A percentile compares a stretch with the other conserved stretches of the same genome.
These are phyloP conservation scores for Mastacembelus armatus DNA, from an alignment of 2,797 vertebrate species.

Conservation along the genomic window DNA sequence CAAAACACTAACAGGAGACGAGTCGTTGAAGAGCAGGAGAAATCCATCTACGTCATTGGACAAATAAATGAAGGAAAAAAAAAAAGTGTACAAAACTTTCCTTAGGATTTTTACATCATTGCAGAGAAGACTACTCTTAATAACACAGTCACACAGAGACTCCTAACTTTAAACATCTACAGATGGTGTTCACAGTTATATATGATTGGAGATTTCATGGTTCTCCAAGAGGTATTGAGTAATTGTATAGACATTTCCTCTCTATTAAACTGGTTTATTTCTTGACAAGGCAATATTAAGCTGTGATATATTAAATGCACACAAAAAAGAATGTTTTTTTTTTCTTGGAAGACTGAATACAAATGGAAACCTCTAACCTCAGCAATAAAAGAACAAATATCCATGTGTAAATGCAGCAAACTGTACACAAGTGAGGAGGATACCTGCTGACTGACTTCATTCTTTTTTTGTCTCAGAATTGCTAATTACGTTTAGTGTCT, in stretches of 20 bases:
- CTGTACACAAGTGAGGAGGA: not conserved
- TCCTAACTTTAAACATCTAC: conserved; percentile 21
- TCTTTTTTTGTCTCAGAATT: conserved; percentile 1
- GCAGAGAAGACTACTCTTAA: not conserved
- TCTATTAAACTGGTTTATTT: not conserved
- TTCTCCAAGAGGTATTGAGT: not conserved
- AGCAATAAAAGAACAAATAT: not conserved
- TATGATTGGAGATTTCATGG: not conserved
- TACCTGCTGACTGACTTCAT: not conserved
- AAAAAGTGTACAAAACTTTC: not conserved
- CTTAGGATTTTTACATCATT: not conserved
- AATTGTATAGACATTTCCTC: not conserved
- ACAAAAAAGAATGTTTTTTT: not conserved
- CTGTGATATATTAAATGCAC: not conserved
- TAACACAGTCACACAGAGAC: not conserved
- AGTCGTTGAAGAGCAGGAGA: not conserved
- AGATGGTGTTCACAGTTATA: not conserved
- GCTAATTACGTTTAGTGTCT: not conserved
- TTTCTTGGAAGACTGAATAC: not conserved
- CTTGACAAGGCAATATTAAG: not conserved
- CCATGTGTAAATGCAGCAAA: not conserved
- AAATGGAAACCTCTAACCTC: not conserved
- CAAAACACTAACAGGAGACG: not conserved
- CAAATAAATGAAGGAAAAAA: not conserved
- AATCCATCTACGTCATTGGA: not conserved